Evolutionary conservation across 2,888 invertebrate genomes (phyloP).

Genomic region (Escarpia spicata): DNA sequence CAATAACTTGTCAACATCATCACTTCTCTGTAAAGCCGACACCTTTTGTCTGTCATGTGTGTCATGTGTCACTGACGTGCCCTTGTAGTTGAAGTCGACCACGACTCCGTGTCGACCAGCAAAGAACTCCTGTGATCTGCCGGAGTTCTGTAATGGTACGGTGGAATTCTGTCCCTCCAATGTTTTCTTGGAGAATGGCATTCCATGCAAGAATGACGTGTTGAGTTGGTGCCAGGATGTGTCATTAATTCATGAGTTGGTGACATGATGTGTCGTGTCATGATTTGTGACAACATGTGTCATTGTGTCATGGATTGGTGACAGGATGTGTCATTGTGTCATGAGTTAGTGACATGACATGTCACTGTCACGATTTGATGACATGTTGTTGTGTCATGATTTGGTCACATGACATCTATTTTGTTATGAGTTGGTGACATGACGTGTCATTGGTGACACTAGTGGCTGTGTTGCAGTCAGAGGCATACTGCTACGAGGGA

Average conservation of each 20-base stretch:
- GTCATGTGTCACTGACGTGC: background rate
- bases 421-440: too few relatives aligned
- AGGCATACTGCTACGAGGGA: slow-evolving; percentile 91
- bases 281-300: background rate
- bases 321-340: background rate
- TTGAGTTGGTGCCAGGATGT: background rate
- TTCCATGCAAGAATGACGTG: slow-evolving; percentile 68
- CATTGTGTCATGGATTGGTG: background rate
- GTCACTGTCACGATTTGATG: background rate
- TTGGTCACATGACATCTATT: background rate
- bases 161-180: slow-evolving; percentile 87
- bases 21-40: too few relatives aligned
- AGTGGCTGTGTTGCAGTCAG: background rate
- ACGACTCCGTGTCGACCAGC: slow-evolving; percentile 84
- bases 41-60: too few relatives aligned
- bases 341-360: background rate
- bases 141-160: slow-evolving; percentile 94
- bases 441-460: too few relatives aligned
- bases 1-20: too few relatives aligned
- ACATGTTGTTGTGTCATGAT: background rate
- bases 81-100: slow-evolving; percentile 74
- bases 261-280: background rate
- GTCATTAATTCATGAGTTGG: background rate
- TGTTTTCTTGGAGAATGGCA: background rate
- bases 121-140: slow-evolving; percentile 90